phyloP scores from a whole-genome alignment of 92 coral and sea anemone genomes.

The Zoanthus solanderi region DNA sequence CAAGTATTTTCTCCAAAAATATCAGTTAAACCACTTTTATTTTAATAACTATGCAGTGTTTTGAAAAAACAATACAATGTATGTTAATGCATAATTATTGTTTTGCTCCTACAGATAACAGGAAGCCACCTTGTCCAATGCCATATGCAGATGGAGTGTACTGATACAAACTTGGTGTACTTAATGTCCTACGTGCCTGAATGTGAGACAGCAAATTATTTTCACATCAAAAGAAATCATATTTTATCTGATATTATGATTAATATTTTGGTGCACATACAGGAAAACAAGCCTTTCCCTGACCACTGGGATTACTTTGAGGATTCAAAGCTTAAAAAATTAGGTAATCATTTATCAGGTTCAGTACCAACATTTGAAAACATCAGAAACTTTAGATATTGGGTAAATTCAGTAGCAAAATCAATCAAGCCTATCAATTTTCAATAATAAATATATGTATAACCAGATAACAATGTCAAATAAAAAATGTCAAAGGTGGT shows the following conservation, averaged over 20 bases:
- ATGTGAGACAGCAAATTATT: conserved; percentile 38
- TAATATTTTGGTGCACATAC: conserved; percentile 52
- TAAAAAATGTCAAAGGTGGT: background rate
- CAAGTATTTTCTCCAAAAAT: no score
- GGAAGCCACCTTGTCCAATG: conserved; percentile 66
- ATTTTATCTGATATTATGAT: conserved; percentile 61
- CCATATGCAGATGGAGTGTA: conserved; percentile 67
- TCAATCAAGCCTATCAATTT: conserved; percentile 39
- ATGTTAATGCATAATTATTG: background rate
- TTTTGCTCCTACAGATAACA: conserved; percentile 48
- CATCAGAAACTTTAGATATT: conserved; percentile 21
- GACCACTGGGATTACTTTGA: conserved; percentile 55
- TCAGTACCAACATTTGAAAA: conserved; percentile 34
- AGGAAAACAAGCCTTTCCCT: conserved; percentile 42
- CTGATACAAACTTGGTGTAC: conserved; percentile 61
- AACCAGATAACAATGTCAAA: background rate
- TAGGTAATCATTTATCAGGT: conserved; percentile 45
- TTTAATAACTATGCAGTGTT: no score
- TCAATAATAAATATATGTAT: background rate
- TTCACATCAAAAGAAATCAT: conserved; percentile 55
- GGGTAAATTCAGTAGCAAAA: conserved; percentile 38
- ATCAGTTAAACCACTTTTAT: no score
- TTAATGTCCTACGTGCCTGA: conserved; percentile 70
- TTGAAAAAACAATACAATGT: no score
- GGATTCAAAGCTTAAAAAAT: conserved; percentile 33